phyloP scores from a whole-genome alignment of 2,113 vertebrate species.

The Fregetta grallaria region DNA sequence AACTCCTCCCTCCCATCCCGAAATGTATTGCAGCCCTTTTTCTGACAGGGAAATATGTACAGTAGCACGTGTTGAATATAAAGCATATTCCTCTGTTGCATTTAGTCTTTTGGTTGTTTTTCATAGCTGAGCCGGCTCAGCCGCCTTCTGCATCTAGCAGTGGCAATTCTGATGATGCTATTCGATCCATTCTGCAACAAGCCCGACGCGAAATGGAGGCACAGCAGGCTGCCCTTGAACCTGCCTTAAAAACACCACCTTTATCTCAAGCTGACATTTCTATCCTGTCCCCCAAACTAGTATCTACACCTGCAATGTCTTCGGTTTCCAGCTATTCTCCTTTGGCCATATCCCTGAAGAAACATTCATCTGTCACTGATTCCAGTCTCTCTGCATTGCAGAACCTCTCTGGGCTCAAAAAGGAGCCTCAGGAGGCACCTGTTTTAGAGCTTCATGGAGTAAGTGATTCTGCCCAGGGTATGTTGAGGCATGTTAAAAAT shows the following conservation, averaged over 20 bases:
- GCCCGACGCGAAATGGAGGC: conserved; percentile 94
- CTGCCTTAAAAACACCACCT: conserved; percentile 87
- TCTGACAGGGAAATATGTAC: background rate
- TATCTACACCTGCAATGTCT: conserved; percentile 78
- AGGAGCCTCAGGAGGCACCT: conserved; percentile 79
- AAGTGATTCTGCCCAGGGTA: conserved; percentile 74
- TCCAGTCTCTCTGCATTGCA: conserved; percentile 80
- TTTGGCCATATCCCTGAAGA: conserved; percentile 88
- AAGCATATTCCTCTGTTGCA: conserved; percentile 60
- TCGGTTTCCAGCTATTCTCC: conserved; percentile 85
- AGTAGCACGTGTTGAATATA: conserved; percentile 41
- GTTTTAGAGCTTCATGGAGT: conserved; percentile 77
- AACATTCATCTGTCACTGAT: conserved; percentile 76
- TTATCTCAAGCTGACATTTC: conserved; percentile 84
- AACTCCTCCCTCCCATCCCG: conserved; percentile 8
- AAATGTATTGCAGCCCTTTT: background rate
- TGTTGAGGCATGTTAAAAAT: conserved; percentile 78
- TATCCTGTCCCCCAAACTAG: conserved; percentile 84
- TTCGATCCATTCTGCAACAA: conserved; percentile 94
- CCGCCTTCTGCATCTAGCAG: conserved; percentile 78
- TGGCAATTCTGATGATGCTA: conserved; percentile 89
- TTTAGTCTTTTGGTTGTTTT: conserved; percentile 61
- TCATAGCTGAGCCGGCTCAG: conserved; percentile 84
- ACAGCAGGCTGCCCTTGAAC: conserved; percentile 90
- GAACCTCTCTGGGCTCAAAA: conserved; percentile 83